A percentile compares a stretch with the other conserved stretches of the same genome.
These are phyloP conservation scores for Dermolepida albohirtum DNA, from an alignment of 2,888 invertebrate genomes.

Conservation along the genomic window DNA sequence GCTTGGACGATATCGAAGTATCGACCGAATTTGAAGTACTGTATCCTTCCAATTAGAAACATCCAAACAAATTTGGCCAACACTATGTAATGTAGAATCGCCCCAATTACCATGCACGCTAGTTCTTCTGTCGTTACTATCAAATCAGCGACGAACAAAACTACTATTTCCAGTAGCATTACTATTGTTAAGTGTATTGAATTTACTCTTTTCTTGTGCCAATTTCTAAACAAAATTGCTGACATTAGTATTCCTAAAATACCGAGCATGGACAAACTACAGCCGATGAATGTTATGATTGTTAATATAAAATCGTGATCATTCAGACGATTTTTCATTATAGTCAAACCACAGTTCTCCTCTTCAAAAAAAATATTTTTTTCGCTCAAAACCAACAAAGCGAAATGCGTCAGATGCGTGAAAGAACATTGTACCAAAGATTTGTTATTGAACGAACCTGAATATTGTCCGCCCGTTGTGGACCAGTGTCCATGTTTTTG, in stretches of 20 bases:
- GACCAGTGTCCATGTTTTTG: constrained; percentile 28
- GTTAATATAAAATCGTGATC: background rate
- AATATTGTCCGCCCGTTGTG: constrained; percentile 4
- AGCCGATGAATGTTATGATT: constrained; percentile 1
- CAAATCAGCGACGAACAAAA: constrained; percentile 8
- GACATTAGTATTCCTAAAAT: constrained; percentile 6
- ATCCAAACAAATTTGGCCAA: constrained; percentile 32
- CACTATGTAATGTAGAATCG: constrained; percentile 31
- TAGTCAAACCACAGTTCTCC: too few species aligned
- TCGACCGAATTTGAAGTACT: constrained; percentile 12
- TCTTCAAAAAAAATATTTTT: too few species aligned
- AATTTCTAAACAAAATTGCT: constrained; percentile 13
- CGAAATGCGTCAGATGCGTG: constrained; percentile 12
- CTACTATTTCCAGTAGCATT: constrained; percentile 12
- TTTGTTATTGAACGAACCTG: too few species aligned
- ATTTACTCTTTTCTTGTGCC: constrained; percentile 18
- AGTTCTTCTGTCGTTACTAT: background rate
- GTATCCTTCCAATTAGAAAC: constrained; percentile 16
- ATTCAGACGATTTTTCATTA: background rate
- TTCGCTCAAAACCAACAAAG: constrained; percentile 1
- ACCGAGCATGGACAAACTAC: constrained; percentile 18
- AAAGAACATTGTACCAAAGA: constrained; percentile 9
- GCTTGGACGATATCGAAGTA: constrained; percentile 1
- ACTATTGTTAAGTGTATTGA: constrained; percentile 13
- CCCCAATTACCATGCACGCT: constrained; percentile 11